phyloP scores from a whole-genome alignment of 2,113 vertebrate genomes.

The Alectura lathami region DNA sequence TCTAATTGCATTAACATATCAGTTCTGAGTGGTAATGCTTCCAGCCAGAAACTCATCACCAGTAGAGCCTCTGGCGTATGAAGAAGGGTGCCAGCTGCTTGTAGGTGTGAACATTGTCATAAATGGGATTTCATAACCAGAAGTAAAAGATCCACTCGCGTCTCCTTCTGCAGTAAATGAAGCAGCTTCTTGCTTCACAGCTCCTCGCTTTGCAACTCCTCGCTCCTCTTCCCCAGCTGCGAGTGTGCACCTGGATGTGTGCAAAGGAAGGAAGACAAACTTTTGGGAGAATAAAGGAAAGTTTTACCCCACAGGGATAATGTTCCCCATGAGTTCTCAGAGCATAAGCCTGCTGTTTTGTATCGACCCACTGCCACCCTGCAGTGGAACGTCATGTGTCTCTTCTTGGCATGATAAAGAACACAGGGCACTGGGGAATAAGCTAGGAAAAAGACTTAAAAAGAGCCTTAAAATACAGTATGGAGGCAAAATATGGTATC shows the following conservation, averaged over 20 bases:
- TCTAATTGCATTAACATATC: not conserved
- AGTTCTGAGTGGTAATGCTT: slow-evolving; percentile 15
- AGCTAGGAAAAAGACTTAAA: not conserved
- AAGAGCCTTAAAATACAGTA: not conserved
- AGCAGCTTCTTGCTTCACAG: not conserved
- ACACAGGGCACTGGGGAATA: not conserved
- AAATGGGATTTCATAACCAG: slow-evolving; percentile 10
- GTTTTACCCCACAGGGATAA: not conserved
- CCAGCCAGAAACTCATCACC: slow-evolving; percentile 18
- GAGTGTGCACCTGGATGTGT: fast-evolving
- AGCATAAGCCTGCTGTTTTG: not conserved
- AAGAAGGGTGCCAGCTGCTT: slow-evolving; percentile 58
- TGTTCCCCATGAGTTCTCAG: not conserved
- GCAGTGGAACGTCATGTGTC: not conserved
- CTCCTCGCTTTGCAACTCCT: not conserved
- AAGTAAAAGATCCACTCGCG: not conserved
- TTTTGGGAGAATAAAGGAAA: not conserved
- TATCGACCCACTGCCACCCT: not conserved
- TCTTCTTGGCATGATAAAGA: not conserved
- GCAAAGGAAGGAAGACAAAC: not conserved
- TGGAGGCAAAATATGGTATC: not conserved
- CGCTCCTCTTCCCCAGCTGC: not conserved
- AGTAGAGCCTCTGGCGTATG: not conserved
- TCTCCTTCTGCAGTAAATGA: not conserved
- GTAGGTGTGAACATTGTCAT: slow-evolving; percentile 40